Evolutionary conservation across 2,797 vertebrate genomes (phyloP), one percentile per base, ranked within the genome.

Genomic region (Spheniscus humboldti): DNA sequence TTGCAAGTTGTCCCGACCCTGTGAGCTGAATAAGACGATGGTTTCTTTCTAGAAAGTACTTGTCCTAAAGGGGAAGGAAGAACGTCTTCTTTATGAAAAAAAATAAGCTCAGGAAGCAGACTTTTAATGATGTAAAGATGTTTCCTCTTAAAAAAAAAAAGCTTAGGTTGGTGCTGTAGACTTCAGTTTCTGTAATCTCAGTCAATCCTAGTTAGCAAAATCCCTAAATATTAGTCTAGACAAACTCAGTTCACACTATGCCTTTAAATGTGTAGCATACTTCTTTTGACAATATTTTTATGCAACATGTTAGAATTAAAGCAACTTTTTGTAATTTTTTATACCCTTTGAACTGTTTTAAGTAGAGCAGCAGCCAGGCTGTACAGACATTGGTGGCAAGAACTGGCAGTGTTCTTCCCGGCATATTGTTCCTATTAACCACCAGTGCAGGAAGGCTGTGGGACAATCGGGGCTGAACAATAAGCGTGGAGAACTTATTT

Each of bases 21-120:
- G 4, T 2, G 7, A 7, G 27, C 1, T 6, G 8, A 24, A 0
- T 5, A 4, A 10, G 25, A 3, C 1, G 1, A 5, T 10, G 10
- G 7, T 6, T 48, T 23, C 8, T 25, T 23, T 17, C 20, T 3
- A 3, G 22, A 37, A 41, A 25, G 6, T 31, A 0, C 10, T 33
- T 19, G 43, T 22, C 20, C 27, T 53, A 23, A 30, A 25, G 13
- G 20, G 6, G 8, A 17, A 18, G 27, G 45, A 50, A 8, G 15
- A 39, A 13, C n/a, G 3, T 16, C 3, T 1, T 64, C 28, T 25
- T 35, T 9, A 30, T 15, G 11, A 17, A 73, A 30, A 67, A 48
- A 18, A 14, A 1, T 5, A 20, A 28, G 7, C 14, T 62, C 19
- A 28, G 37, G 52, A 66, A 45, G 31, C 24, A 24, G 31, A 11